A percentile compares a stretch with the other conserved stretches of the same genome.
These are phyloP conservation scores for Folsomia candida DNA, from an alignment of 2,888 invertebrate genomes.

Conservation along the genomic window DNA sequence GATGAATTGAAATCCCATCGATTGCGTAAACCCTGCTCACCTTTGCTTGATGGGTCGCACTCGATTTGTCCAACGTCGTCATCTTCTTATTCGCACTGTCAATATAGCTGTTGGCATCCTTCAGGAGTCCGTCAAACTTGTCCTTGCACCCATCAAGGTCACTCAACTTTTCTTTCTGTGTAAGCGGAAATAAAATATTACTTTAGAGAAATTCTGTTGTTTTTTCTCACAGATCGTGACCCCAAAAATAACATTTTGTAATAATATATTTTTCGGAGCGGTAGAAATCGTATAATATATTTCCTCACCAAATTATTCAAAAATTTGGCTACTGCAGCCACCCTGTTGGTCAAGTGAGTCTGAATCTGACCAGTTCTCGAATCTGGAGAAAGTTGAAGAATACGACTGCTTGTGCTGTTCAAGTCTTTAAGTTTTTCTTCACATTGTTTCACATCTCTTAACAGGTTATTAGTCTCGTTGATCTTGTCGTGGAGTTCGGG, in stretches of 20 bases:
- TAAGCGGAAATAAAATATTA: no score
- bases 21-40: no score
- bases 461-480: constrained; percentile 64
- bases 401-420: constrained; percentile 66
- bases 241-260: no score
- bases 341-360: constrained; percentile 71
- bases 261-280: no score
- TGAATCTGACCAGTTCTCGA: constrained; percentile 78
- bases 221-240: no score
- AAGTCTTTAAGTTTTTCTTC: constrained; percentile 67
- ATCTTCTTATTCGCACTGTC: constrained; percentile 72
- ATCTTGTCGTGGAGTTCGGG: constrained; percentile 69
- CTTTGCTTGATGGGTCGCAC: constrained; percentile 55
- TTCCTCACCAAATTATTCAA: constrained; percentile 59
- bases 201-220: no score
- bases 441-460: constrained; percentile 65
- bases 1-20: no score
- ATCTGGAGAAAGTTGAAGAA: constrained; percentile 75
- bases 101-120: constrained; percentile 76
- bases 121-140: constrained; percentile 65
- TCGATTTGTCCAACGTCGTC: constrained; percentile 48
- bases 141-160: constrained; percentile 69
- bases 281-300: no score
- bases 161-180: constrained; percentile 69
- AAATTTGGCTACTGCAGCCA: constrained; percentile 71